Conservation (phyloP, 2,113 vertebrate genomes). For the Hyaena hyaena region DNA sequence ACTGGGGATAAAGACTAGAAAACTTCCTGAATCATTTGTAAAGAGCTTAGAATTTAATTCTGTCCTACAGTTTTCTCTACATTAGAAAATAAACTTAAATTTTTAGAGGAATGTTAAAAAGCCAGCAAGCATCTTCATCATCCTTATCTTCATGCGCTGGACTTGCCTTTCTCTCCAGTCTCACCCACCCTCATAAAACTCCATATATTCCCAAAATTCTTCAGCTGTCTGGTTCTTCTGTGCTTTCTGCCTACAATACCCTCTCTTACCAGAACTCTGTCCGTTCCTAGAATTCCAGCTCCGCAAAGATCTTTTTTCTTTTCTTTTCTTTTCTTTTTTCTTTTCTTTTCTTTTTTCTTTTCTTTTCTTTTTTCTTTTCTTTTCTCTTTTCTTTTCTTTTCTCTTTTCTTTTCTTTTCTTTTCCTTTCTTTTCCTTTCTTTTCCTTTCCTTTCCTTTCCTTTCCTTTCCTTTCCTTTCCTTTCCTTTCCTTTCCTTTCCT, state of each 20-base stretch:
- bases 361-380: too few relatives aligned
- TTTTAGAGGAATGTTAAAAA: neutral
- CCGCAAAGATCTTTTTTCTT: neutral
- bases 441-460: too few relatives aligned
- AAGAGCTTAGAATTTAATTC: slow-evolving; percentile 21
- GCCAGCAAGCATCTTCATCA: neutral
- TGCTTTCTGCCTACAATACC: neutral
- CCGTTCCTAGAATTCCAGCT: neutral
- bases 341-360: too few relatives aligned
- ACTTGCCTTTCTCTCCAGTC: neutral
- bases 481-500: too few relatives aligned
- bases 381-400: too few relatives aligned
- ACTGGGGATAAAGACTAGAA: neutral
- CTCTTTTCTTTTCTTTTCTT: too few relatives aligned
- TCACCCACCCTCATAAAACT: neutral
- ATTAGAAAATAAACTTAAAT: neutral
- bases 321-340: too few relatives aligned
- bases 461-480: too few relatives aligned
- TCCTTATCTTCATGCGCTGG: neutral
- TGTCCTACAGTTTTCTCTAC: neutral
- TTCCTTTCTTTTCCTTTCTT: too few relatives aligned
- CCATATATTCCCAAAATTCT: neutral
- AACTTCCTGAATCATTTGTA: neutral
- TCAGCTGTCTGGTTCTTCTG: neutral
- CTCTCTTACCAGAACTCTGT: neutral